These are phyloP conservation scores for Mythimna impura DNA, from an alignment of 2,888 invertebrate species.

Conservation along the genomic window DNA sequence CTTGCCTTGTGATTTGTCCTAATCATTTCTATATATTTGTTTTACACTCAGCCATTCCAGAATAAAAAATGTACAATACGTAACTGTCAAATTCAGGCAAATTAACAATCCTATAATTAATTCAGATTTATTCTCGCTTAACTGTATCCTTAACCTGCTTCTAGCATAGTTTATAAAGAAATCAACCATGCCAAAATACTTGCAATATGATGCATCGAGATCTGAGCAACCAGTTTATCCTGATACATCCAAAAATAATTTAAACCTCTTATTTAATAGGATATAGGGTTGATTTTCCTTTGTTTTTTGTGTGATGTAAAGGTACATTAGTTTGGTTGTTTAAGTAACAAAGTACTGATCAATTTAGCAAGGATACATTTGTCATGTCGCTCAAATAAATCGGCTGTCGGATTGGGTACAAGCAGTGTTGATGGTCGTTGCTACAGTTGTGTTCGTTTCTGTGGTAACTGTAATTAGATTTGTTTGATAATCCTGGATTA, in stretches of 20 bases:
- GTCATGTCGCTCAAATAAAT: constrained; percentile 70
- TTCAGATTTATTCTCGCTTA: constrained; percentile 21
- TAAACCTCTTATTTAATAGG: not conserved
- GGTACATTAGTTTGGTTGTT: constrained; percentile 33
- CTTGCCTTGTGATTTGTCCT: not conserved
- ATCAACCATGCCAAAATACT: constrained; percentile 60
- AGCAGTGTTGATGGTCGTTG: constrained; percentile 63
- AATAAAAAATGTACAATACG: constrained; percentile 2
- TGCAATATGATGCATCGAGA: constrained; percentile 59
- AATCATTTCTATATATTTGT: not conserved
- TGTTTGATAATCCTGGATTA: constrained; percentile 46
- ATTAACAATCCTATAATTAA: constrained; percentile 14
- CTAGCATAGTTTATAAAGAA: constrained; percentile 61
- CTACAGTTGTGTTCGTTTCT: constrained; percentile 44
- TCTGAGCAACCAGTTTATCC: constrained; percentile 20
- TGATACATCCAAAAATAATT: constrained; percentile 19
- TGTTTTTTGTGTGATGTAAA: constrained; percentile 3
- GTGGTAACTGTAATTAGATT: constrained; percentile 39
- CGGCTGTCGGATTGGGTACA: constrained; percentile 67
- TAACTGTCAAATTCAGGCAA: constrained; percentile 24
- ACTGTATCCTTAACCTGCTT: constrained; percentile 30
- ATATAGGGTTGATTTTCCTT: constrained; percentile 8
- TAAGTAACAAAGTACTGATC: constrained; percentile 70
- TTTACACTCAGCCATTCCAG: too few relatives aligned
- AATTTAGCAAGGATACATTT: constrained; percentile 69